Percentiles rank a stretch among this genome's conserved stretches.
Evolutionary conservation across 2,888 invertebrate species (phyloP).

Genomic region (Diploptera punctata): DNA sequence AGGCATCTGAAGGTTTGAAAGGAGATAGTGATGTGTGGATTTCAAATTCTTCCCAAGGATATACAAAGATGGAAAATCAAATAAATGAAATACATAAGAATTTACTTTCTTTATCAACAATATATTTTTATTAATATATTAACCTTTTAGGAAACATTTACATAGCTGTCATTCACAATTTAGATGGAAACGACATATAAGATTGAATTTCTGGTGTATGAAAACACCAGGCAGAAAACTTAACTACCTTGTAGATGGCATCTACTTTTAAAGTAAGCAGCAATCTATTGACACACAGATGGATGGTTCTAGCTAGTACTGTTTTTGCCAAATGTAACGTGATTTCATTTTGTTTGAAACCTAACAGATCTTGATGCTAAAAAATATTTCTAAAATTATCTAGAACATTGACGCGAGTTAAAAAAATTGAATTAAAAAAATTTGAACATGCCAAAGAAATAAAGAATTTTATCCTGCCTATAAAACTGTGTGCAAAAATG

Average conservation of each 20-base stretch:
- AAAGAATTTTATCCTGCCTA: background rate
- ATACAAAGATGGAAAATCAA: no score
- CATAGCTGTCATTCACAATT: constrained; percentile 25
- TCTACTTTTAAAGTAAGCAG: no score
- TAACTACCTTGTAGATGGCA: background rate
- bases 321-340: constrained; percentile 5
- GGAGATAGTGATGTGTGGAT: no score
- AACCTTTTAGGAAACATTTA: constrained; percentile 34
- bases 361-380: background rate
- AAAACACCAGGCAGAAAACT: constrained; percentile 21
- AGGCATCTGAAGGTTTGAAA: no score
- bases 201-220: constrained; percentile 14
- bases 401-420: background rate
- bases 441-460: background rate
- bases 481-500: constrained; percentile 7
- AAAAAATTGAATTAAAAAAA: constrained; percentile 4
- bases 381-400: background rate
- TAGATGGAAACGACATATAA: constrained; percentile 11
- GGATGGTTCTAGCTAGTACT: constrained; percentile 17
- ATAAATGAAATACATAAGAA: no score
- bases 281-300: background rate
- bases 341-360: background rate
- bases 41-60: no score
- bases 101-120: constrained; percentile 29
- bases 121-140: constrained; percentile 32